Evolutionary conservation across 2,888 invertebrate genomes (phyloP).

Genomic region (Lasioglossum vierecki): DNA sequence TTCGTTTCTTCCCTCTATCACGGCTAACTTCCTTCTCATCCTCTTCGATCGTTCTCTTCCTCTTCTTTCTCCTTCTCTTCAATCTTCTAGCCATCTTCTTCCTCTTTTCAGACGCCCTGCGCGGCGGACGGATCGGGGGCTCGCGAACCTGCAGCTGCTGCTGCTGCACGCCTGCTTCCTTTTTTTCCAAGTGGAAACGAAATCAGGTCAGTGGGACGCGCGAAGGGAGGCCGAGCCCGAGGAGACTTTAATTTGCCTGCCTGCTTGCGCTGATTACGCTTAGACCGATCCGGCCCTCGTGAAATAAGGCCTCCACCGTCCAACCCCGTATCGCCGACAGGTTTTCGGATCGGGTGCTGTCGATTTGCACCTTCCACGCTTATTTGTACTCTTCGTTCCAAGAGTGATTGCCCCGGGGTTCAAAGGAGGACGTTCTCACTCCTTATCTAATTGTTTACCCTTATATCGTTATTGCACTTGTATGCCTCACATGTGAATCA

Average conservation of each 20-base stretch:
- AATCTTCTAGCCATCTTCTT: conserved; percentile 14
- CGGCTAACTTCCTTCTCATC: background rate
- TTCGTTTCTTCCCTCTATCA: conserved; percentile 48
- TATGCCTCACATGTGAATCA: too few relatives aligned
- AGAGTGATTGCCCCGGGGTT: background rate
- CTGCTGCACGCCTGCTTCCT: conserved; percentile 23
- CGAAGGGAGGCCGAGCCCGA: conserved; percentile 59
- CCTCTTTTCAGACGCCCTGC: conserved; percentile 8
- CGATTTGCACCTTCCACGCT: background rate
- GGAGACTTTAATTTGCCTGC: conserved; percentile 69
- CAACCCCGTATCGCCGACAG: conserved; percentile 2
- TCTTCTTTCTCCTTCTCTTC: background rate
- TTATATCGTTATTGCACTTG: too few relatives aligned
- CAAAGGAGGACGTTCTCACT: background rate
- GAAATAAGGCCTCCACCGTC: conserved; percentile 20
- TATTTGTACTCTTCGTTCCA: background rate
- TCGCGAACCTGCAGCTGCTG: conserved; percentile 11
- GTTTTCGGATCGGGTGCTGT: conserved; percentile 14
- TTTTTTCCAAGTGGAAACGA: conserved; percentile 58
- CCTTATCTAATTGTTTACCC: background rate
- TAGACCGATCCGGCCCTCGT: conserved; percentile 31
- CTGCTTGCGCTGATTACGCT: conserved; percentile 66
- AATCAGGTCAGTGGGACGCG: conserved; percentile 78
- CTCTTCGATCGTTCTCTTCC: background rate
- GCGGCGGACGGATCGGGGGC: conserved; percentile 32